phyloP scores from a whole-genome alignment of 1,140 invertebrate species.

The Pogonognathellus flavescens region DNA sequence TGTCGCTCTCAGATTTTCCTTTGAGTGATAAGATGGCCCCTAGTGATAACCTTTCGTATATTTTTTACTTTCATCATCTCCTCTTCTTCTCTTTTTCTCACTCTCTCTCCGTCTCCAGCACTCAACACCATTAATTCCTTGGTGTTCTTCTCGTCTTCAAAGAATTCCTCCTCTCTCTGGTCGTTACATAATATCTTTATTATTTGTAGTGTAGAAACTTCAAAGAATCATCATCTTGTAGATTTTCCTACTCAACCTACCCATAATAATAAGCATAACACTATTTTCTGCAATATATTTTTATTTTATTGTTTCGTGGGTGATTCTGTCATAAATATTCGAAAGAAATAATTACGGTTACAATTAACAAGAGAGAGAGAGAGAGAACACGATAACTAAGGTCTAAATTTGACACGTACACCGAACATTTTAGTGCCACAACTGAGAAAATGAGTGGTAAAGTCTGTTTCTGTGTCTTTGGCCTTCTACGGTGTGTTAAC shows the following conservation, averaged over 20 bases:
- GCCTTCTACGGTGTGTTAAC: not conserved
- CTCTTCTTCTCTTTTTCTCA: slow-evolving; percentile 1
- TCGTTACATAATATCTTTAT: not conserved
- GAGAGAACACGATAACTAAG: too few relatives aligned
- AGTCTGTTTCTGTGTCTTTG: not conserved
- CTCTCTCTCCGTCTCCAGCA: not conserved
- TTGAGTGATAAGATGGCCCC: slow-evolving; percentile 10
- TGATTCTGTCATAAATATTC: not conserved
- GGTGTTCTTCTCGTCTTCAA: not conserved
- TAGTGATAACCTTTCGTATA: slow-evolving; percentile 13
- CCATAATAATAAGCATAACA: too few relatives aligned
- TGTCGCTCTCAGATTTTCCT: not conserved
- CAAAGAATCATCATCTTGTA: not conserved
- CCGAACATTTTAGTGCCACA: not conserved
- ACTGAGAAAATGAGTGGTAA: slow-evolving; percentile 10
- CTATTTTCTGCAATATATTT: too few relatives aligned
- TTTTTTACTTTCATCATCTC: slow-evolving; percentile 13
- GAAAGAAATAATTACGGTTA: too few relatives aligned
- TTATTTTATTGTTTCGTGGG: not conserved
- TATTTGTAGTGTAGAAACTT: not conserved
- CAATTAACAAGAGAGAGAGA: too few relatives aligned
- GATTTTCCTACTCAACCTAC: too few relatives aligned
- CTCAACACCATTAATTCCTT: not conserved
- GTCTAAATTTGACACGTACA: not conserved
- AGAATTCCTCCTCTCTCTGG: too few relatives aligned